These are phyloP conservation scores for Tridacna crocea DNA, from an alignment of 2,888 invertebrate species.

Conservation along the genomic window DNA sequence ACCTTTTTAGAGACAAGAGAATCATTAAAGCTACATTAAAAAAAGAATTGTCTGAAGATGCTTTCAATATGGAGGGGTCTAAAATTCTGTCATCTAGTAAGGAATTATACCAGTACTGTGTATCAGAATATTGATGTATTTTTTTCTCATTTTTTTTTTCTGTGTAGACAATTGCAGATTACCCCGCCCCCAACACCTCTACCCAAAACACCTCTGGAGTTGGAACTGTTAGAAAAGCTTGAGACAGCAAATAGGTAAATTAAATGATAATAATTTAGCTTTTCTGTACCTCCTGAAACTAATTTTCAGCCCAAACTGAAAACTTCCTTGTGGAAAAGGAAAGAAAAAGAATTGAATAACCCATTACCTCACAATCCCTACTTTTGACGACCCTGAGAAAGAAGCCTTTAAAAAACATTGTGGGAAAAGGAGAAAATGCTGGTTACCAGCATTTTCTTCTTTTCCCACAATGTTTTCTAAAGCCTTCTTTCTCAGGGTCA, in stretches of 20 bases:
- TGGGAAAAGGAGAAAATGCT: neutral
- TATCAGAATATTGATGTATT: no score
- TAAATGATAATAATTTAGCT: neutral
- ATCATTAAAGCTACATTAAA: no score
- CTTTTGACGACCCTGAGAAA: neutral
- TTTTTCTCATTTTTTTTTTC: neutral
- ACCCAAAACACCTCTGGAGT: conserved; percentile 85
- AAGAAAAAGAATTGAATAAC: neutral
- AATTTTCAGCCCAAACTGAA: neutral
- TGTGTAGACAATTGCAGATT: conserved; percentile 44
- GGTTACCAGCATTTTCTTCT: neutral
- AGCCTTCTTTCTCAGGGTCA: no score
- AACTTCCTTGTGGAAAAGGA: neutral
- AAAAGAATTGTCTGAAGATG: no score
- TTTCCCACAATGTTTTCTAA: neutral
- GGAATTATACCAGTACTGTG: no score
- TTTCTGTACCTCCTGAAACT: neutral
- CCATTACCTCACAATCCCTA: neutral
- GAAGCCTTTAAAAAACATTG: neutral
- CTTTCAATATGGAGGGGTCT: no score
- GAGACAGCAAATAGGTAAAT: conserved; percentile 94
- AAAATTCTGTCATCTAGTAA: no score
- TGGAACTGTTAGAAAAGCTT: conserved; percentile 96
- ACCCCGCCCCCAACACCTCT: conserved; percentile 31
- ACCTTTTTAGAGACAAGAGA: no score